A percentile compares a stretch with the other conserved stretches of the same genome.
Evolutionary conservation across 2,797 vertebrate genomes (phyloP).

Genomic region (Chrysocyon brachyurus): DNA sequence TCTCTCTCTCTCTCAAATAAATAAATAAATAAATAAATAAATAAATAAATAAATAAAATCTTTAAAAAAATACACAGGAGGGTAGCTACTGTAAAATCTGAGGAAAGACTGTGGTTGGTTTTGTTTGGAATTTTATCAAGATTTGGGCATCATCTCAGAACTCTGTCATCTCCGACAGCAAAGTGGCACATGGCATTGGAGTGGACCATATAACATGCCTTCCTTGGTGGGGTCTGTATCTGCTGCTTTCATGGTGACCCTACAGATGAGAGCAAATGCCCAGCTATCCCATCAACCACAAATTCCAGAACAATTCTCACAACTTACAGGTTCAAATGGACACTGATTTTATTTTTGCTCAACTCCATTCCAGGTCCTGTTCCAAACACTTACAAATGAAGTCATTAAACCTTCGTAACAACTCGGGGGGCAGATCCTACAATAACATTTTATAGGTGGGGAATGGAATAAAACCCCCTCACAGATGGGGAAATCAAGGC

Average conservation of each 20-base stretch:
- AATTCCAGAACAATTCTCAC: rapidly evolving
- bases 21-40: neutral
- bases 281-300: rapidly evolving
- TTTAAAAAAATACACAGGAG: neutral
- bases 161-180: neutral
- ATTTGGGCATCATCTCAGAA: neutral
- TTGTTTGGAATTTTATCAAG: neutral
- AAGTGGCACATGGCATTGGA: rapidly evolving
- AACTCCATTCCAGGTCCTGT: neutral
- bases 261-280: rapidly evolving
- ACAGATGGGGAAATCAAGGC: neutral
- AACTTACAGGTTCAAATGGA: neutral
- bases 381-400: neutral
- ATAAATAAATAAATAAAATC: too few species aligned
- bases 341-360: neutral
- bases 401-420: neutral
- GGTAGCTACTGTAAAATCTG: neutral
- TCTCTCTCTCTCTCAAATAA: neutral
- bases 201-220: rapidly evolving
- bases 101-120: neutral
- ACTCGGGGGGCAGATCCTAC: neutral
- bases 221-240: neutral
- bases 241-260: rapidly evolving
- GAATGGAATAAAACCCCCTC: neutral
- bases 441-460: neutral